These are phyloP conservation scores for Parambassis ranga DNA, from an alignment of 2,797 vertebrate species.

Conservation along the genomic window DNA sequence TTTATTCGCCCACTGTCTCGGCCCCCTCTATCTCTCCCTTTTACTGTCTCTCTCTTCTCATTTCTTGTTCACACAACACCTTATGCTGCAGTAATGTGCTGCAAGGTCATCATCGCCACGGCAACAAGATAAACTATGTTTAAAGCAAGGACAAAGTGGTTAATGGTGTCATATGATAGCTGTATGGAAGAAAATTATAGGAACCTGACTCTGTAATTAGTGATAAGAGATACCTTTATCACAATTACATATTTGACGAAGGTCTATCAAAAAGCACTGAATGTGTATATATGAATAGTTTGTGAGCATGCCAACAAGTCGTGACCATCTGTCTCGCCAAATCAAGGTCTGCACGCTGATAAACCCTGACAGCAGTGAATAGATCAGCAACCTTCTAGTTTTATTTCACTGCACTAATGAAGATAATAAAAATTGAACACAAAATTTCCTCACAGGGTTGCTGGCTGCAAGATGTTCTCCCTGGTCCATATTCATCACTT, in stretches of 20 bases:
- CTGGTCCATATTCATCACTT: background rate
- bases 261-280: too few relatives aligned
- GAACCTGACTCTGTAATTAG: background rate
- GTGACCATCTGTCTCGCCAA: background rate
- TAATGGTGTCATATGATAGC: conserved; percentile 36
- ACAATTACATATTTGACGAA: too few relatives aligned
- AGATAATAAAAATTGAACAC: background rate
- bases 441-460: background rate
- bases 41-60: conserved; percentile 22
- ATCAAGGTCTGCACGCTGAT: background rate
- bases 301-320: too few relatives aligned
- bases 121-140: conserved; percentile 48
- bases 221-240: background rate
- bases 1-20: conserved; percentile 47
- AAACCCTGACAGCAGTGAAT: too few relatives aligned
- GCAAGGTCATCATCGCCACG: conserved; percentile 69
- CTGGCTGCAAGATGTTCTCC: background rate
- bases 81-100: conserved; percentile 68
- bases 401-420: background rate
- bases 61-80: conserved; percentile 60
- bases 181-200: background rate
- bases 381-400: background rate
- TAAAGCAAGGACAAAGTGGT: conserved; percentile 51
- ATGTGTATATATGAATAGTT: too few relatives aligned
- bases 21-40: conserved; percentile 27